These are phyloP conservation scores for Halictus ligatus DNA, from an alignment of 2,888 invertebrate species.

Conservation along the genomic window DNA sequence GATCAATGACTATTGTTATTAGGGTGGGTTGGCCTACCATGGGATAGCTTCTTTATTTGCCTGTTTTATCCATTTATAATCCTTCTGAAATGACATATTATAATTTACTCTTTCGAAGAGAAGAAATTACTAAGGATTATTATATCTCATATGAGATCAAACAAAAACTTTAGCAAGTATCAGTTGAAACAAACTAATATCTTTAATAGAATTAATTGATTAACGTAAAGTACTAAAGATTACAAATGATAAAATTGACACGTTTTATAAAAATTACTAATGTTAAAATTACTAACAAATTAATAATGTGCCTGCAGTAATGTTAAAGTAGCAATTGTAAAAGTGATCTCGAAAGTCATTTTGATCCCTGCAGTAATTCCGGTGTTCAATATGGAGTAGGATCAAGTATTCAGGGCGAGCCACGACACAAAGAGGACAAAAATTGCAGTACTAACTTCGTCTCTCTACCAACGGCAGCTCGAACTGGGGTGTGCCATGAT, in stretches of 20 bases:
- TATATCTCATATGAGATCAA: too few species aligned
- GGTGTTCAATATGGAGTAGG: background rate
- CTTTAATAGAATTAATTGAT: too few species aligned
- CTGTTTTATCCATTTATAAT: background rate
- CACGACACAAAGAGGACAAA: background rate
- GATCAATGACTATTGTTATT: background rate
- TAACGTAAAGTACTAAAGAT: background rate
- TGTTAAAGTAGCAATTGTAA: background rate
- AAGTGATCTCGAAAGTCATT: background rate
- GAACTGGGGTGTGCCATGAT: background rate
- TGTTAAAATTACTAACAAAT: background rate
- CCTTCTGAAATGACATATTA: background rate
- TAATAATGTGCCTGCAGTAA: background rate
- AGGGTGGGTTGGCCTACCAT: background rate
- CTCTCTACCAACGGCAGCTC: background rate
- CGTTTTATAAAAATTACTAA: background rate
- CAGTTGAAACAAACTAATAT: too few species aligned
- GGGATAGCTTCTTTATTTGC: background rate
- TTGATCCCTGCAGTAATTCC: background rate
- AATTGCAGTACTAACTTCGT: slow-evolving; percentile 3
- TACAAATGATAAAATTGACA: background rate
- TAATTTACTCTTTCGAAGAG: too few species aligned
- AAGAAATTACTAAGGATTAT: too few species aligned
- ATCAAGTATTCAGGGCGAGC: background rate
- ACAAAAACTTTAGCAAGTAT: too few species aligned